A percentile compares a stretch with the other conserved stretches of the same genome.
phyloP scores from a whole-genome alignment of 1,140 invertebrate species.

The Neelides sp. region DNA sequence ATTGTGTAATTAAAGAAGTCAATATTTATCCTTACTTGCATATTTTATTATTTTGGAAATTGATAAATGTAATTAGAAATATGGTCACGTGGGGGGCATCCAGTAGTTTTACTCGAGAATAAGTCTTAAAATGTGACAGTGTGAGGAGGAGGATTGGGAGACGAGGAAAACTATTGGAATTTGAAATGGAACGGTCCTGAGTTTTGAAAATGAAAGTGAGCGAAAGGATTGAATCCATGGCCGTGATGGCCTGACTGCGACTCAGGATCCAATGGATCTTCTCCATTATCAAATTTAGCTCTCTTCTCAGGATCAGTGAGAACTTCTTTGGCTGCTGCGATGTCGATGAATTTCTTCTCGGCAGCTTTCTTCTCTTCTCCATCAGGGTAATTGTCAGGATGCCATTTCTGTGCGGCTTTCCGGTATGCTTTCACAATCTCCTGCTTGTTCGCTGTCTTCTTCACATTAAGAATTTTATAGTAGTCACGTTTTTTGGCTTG shows the following conservation, averaged over 20 bases:
- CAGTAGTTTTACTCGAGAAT: too few species aligned
- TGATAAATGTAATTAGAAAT: too few species aligned
- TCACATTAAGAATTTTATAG: slow-evolving; percentile 89
- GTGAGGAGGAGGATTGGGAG: too few species aligned
- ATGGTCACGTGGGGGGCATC: too few species aligned
- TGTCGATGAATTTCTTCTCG: slow-evolving; percentile 97
- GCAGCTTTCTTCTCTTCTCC: slow-evolving; percentile 77
- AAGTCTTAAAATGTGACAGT: too few species aligned
- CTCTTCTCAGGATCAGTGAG: slow-evolving; percentile 71
- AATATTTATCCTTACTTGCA: too few species aligned
- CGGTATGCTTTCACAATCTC: slow-evolving; percentile 94
- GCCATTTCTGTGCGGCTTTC: slow-evolving; percentile 95
- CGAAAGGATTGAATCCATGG: slow-evolving; percentile 64
- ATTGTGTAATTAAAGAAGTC: too few species aligned
- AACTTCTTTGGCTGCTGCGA: slow-evolving; percentile 97
- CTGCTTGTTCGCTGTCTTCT: slow-evolving; percentile 73
- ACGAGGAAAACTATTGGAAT: too few species aligned
- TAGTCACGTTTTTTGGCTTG: slow-evolving; percentile 89
- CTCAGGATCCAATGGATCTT: slow-evolving; percentile 96
- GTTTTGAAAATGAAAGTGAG: slow-evolving; percentile 67
- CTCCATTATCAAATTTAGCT: slow-evolving; percentile 74
- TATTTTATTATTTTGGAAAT: too few species aligned
- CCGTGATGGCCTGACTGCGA: slow-evolving; percentile 42
- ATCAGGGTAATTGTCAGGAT: slow-evolving; percentile 91
- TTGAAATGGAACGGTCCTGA: slow-evolving; percentile 84